Base-by-base conservation (phyloP, 2,113 vertebrate genomes). In the Eira barbara region DNA sequence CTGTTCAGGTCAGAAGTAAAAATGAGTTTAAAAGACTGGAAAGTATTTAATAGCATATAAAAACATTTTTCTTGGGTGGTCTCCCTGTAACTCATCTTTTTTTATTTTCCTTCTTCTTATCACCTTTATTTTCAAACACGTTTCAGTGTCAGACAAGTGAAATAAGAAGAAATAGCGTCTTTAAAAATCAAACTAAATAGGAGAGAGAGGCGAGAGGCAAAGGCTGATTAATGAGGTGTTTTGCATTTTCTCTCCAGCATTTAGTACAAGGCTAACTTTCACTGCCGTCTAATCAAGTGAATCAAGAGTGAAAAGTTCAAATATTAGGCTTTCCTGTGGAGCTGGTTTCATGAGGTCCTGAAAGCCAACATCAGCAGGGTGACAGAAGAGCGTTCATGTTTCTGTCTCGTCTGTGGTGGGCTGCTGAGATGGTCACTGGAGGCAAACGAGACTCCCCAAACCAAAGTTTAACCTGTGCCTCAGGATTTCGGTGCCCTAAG, bases 251-350 rank as follows among this genome's bases (percentile, higher is more conserved):
- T 98, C 81, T 79, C 97, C 67, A 91, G 97, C 27, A 45, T 92
- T 97, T 95, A 83, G 88, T 65, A 98, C 73, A 98, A 98, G 97
- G 94, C 97, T 97, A 96, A 98, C 97, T 97, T 98, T 98, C 98
- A 96, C 65, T 97, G 97, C 98, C 98, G 97, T 97, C 96, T 98
- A 98, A 97, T 96, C 98, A 98, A 98, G 96, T 90, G 98, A 98
- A 98, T 96, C 82, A 97, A 97, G 98, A 99, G 98, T 98, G 98
- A 99, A 99, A 99, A 99, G 99, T 99, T 99, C 98, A 99, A 99
- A 99, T 99, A 99, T 99, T 99, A 98, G 98, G 97, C 98, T 99
- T 99, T 98, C 98, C 98, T 98, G 95, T 98, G 98, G 98, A 90
- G 96, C 98, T 97, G 97, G 95, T 98, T 98, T 98, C 95, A 92